Evolutionary conservation across 2,113 vertebrate genomes (phyloP).

Genomic region (Rhadina sibilatrix): DNA sequence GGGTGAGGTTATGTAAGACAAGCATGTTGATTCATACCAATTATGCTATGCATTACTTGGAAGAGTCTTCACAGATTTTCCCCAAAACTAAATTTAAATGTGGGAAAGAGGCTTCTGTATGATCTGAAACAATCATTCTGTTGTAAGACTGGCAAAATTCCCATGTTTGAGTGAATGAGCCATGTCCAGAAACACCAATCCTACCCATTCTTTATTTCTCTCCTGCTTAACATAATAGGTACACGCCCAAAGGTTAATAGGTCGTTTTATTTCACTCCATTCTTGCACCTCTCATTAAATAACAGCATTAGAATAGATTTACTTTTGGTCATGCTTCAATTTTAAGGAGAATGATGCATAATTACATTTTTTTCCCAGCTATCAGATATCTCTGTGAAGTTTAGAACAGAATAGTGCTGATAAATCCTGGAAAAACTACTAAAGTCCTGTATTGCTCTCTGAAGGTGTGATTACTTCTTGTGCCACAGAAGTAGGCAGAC

Average conservation of each 20-base stretch:
- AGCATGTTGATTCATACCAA: conserved; percentile 46
- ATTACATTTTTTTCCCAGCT: not conserved
- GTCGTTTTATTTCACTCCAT: not conserved
- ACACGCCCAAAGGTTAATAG: not conserved
- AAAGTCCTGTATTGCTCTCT: not conserved
- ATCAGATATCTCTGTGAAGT: not conserved
- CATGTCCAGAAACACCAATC: not conserved
- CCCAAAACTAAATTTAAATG: not conserved
- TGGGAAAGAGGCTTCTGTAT: not conserved
- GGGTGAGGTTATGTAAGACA: conserved; percentile 14
- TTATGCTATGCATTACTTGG: conserved; percentile 28
- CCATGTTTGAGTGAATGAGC: not conserved
- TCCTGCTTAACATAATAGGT: not conserved
- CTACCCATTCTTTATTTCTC: not conserved
- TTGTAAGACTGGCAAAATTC: not conserved
- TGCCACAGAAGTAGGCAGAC: not conserved
- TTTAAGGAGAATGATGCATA: not conserved
- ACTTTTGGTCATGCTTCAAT: not conserved
- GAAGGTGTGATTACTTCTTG: not conserved
- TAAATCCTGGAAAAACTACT: not conserved
- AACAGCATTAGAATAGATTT: not conserved
- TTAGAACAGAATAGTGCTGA: not conserved
- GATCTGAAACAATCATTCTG: not conserved
- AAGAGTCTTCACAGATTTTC: not conserved
- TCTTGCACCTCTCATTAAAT: not conserved